Evolutionary conservation across 2,797 vertebrate species (phyloP).

Genomic region (Hyperoplus lanceolatus): DNA sequence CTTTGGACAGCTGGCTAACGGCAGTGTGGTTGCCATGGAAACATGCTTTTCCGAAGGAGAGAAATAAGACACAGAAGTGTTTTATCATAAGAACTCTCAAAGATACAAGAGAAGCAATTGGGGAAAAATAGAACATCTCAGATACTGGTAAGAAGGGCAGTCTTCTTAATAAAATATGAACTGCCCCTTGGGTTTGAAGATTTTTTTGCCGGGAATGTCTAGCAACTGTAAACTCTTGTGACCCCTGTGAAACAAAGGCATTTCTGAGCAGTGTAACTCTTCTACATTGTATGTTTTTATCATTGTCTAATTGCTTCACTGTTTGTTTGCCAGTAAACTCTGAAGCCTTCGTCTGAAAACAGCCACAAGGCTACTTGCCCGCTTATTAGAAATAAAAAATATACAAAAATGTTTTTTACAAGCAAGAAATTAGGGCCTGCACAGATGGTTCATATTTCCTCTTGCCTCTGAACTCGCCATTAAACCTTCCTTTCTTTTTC

Average conservation of each 20-base stretch:
- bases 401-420: slow-evolving; percentile 72
- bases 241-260: slow-evolving; percentile 56
- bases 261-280: slow-evolving; percentile 23
- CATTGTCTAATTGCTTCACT: slow-evolving; percentile 60
- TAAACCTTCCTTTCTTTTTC: slow-evolving; percentile 54
- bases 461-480: slow-evolving; percentile 72
- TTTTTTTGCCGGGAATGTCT: slow-evolving; percentile 32
- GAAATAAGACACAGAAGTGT: slow-evolving; percentile 66
- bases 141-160: slow-evolving; percentile 8
- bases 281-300: slow-evolving; percentile 53
- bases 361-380: slow-evolving; percentile 57
- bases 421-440: slow-evolving; percentile 59
- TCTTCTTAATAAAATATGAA: slow-evolving; percentile 32
- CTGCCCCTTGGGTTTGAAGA: slow-evolving; percentile 45
- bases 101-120: slow-evolving; percentile 54
- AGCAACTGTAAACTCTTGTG: slow-evolving; percentile 46
- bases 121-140: slow-evolving; percentile 5
- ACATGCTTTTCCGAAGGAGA: slow-evolving; percentile 77
- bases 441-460: slow-evolving; percentile 81
- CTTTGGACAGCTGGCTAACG: slow-evolving; percentile 82
- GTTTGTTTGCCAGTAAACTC: slow-evolving; percentile 62
- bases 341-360: slow-evolving; percentile 59
- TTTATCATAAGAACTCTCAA: slow-evolving; percentile 69
- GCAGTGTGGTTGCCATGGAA: slow-evolving; percentile 82
- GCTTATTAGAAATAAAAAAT: slow-evolving; percentile 78